Evolutionary conservation across 1,140 invertebrate species (phyloP).

Genomic region (Himalopsyche phryganea): DNA sequence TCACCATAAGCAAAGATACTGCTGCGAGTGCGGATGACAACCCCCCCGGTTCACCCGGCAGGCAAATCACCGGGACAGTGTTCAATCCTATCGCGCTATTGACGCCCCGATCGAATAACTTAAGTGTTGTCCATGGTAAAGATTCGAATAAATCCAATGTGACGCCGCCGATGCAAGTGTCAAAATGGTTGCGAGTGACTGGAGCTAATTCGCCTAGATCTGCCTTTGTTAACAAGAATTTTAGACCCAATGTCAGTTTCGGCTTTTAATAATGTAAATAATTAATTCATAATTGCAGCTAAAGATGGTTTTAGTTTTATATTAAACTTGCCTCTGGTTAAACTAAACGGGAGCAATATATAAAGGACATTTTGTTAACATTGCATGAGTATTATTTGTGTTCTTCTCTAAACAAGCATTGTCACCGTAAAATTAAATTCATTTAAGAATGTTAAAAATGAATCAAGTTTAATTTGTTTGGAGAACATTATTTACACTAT

Average conservation of each 20-base stretch:
- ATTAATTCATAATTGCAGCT: no score
- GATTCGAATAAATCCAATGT: no score
- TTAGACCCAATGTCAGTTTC: constrained; percentile 50
- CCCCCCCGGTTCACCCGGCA: neutral
- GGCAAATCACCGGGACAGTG: constrained; percentile 10
- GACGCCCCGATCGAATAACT: constrained; percentile 14
- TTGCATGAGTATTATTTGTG: no score
- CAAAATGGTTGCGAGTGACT: constrained; percentile 55
- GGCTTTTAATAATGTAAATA: constrained; percentile 39
- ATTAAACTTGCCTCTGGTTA: no score
- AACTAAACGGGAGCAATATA: no score
- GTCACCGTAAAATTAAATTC: no score
- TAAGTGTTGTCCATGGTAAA: constrained; percentile 1
- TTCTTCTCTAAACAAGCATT: no score
- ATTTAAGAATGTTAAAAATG: no score
- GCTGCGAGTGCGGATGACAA: neutral
- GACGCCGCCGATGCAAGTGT: constrained; percentile 40
- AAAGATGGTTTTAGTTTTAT: no score
- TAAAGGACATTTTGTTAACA: no score
- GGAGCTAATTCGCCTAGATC: constrained; percentile 54
- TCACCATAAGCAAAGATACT: constrained; percentile 13
- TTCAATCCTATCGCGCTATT: constrained; percentile 22
- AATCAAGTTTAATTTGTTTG: no score
- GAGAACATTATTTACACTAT: no score
- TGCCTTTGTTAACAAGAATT: constrained; percentile 42